These are phyloP conservation scores for Eupithecia centaureata DNA, from an alignment of 2,888 invertebrate species.

Conservation along the genomic window DNA sequence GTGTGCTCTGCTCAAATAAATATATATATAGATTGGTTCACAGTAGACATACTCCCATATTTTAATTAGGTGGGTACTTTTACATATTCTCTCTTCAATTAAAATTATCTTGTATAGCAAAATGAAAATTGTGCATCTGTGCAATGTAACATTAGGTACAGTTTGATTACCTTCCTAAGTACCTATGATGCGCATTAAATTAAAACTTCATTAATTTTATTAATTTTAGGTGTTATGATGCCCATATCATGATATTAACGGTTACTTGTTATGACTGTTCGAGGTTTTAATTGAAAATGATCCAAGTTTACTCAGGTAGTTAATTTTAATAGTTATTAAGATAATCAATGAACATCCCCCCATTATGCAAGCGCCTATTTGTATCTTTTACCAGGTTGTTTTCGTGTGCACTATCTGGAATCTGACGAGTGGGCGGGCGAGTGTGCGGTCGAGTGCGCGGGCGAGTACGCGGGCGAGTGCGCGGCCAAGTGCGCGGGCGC, in stretches of 20 bases:
- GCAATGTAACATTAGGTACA: too few relatives aligned
- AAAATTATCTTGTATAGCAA: too few relatives aligned
- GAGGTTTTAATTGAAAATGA: neutral
- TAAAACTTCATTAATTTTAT: neutral
- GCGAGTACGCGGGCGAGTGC: too few relatives aligned
- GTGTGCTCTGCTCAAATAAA: neutral
- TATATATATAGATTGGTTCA: too few relatives aligned
- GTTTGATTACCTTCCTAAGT: neutral
- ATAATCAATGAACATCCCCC: neutral
- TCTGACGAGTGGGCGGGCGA: too few relatives aligned
- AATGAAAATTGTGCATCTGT: too few relatives aligned
- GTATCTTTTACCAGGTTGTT: neutral
- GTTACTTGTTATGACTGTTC: neutral
- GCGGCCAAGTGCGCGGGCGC: too few relatives aligned
- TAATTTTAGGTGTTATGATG: neutral
- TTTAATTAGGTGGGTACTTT: too few relatives aligned
- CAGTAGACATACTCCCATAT: too few relatives aligned
- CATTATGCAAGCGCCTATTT: neutral
- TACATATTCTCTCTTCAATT: too few relatives aligned
- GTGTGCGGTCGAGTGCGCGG: too few relatives aligned
- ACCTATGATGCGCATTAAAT: neutral
- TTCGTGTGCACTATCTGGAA: constrained; percentile 16
- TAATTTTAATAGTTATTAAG: neutral
- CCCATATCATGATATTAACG: neutral
- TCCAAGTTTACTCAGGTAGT: neutral